Evolutionary conservation across 2,113 vertebrate genomes (phyloP).

Genomic region (Cochlearius cochlearius): DNA sequence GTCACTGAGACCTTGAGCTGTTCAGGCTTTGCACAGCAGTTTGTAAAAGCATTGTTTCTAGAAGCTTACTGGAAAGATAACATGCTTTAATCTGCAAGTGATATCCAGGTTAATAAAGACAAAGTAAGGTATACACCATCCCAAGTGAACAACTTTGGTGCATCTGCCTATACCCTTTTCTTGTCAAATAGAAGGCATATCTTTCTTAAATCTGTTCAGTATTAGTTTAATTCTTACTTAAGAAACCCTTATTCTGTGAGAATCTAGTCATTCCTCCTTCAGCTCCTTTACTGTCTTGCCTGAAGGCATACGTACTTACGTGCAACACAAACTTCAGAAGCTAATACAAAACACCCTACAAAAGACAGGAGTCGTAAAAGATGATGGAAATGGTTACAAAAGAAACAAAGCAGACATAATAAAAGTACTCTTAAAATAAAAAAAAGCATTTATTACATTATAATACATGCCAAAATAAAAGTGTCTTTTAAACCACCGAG

Average conservation of each 20-base stretch:
- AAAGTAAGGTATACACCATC: neutral
- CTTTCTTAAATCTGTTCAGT: neutral
- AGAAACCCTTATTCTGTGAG: neutral
- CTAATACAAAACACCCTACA: neutral
- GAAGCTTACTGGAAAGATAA: neutral
- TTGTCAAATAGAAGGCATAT: neutral
- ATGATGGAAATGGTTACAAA: neutral
- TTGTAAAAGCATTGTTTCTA: neutral
- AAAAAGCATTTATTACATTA: conserved; percentile 22
- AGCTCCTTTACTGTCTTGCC: neutral
- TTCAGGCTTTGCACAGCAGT: neutral
- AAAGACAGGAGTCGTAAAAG: neutral
- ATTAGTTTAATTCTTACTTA: neutral
- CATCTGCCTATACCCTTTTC: neutral
- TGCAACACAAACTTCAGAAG: neutral
- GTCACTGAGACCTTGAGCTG: neutral
- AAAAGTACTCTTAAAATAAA: neutral
- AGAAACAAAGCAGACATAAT: neutral
- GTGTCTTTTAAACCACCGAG: neutral
- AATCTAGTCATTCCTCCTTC: neutral
- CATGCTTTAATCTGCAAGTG: neutral
- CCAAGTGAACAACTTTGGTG: neutral
- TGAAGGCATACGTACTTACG: fast-evolving
- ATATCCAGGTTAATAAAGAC: neutral
- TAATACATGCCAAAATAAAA: neutral